A percentile compares a stretch with the other conserved stretches of the same genome.
Conservation (phyloP, 2,797 vertebrate species). For the Rhinophrynus dorsalis region DNA sequence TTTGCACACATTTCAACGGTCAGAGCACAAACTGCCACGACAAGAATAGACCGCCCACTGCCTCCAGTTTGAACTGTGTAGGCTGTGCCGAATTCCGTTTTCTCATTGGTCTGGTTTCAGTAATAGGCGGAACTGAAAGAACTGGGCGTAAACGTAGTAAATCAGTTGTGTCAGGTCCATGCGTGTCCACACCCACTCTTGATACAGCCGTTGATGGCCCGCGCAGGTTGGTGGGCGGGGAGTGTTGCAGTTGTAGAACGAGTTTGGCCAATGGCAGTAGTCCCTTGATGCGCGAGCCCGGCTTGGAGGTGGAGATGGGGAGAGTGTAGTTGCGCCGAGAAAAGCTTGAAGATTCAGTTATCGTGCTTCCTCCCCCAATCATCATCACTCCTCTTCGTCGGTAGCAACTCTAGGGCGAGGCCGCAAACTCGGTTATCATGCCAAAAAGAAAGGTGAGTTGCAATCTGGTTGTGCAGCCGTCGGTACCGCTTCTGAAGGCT, state of each 20-base stretch:
- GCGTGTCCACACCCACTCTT: not conserved
- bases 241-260: constrained; percentile 15
- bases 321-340: constrained; percentile 42
- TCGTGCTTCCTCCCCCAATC: constrained; percentile 22
- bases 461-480: too few species aligned
- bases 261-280: constrained; percentile 4
- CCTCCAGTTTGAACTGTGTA: constrained; percentile 3
- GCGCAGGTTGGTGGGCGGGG: constrained; percentile 5
- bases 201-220: not conserved
- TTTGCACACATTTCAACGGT: constrained; percentile 4
- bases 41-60: not conserved
- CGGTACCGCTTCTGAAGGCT: too few species aligned
- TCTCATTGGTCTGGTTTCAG: not conserved
- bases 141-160: constrained; percentile 20
- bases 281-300: constrained; percentile 13
- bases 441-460: constrained; percentile 44
- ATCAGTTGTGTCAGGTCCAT: constrained; percentile 21
- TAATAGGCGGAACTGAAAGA: not conserved
- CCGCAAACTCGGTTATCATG: constrained; percentile 21
- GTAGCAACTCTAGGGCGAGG: constrained; percentile 22
- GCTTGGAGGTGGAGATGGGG: constrained; percentile 40
- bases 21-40: not conserved
- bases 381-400: not conserved
- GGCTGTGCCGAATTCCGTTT: not conserved
- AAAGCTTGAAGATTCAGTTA: constrained; percentile 26